These are phyloP conservation scores for fruit fly (Drosophila melanogaster) DNA, from an alignment of 1,140 invertebrate genomes.

Conservation along the genomic window Release_6_plus_ISO1_MT NT_037436.4:3905501-3906000, in stretches of 20 bases:
- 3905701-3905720: slow-evolving; percentile 86
- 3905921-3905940: slow-evolving; percentile 93
- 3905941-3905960: slow-evolving; percentile 90
- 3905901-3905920: slow-evolving; percentile 91
- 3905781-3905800: slow-evolving; percentile 85
- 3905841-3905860: slow-evolving; percentile 71
- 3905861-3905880: slow-evolving; percentile 84
- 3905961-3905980: slow-evolving; percentile 88
- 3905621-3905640: slow-evolving; percentile 63
- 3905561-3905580: not conserved
- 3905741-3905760: slow-evolving; percentile 85
- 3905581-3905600: slow-evolving; percentile 8
- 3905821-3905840: slow-evolving; percentile 88
- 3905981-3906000: slow-evolving; percentile 84
- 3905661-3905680: slow-evolving; percentile 87
- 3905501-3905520: slow-evolving; percentile 77
- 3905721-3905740: slow-evolving; percentile 86
- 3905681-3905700: slow-evolving; percentile 89
- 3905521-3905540: slow-evolving; percentile 79
- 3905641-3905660: slow-evolving; percentile 85
- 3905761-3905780: slow-evolving; percentile 86
- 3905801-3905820: slow-evolving; percentile 87
- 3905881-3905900: slow-evolving; percentile 89
- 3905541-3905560: slow-evolving; percentile 21
- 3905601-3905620: slow-evolving; percentile 67